A percentile compares a stretch with the other conserved stretches of the same genome.
phyloP scores from a whole-genome alignment of 2,797 vertebrate genomes.

The Falco biarmicus region DNA sequence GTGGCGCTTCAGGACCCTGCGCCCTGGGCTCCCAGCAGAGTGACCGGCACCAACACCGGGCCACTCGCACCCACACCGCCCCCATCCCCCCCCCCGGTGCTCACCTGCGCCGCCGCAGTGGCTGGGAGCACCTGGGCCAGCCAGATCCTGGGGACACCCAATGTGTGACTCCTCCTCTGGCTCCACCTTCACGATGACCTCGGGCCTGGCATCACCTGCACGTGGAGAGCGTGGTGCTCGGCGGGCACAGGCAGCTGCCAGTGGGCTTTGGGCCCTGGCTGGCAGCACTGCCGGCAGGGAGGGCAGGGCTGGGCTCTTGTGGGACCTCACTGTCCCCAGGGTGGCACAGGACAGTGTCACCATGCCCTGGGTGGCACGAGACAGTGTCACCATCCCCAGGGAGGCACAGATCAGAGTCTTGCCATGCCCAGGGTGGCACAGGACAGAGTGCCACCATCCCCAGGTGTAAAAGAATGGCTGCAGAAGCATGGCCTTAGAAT shows the following conservation, averaged over 20 bases:
- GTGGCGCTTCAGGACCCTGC: too few species aligned
- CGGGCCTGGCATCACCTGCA: not conserved
- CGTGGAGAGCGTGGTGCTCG: not conserved
- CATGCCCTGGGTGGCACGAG: not conserved
- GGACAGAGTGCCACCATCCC: too few species aligned
- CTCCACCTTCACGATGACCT: constrained; percentile 20
- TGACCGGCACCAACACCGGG: too few species aligned
- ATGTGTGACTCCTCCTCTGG: not conserved
- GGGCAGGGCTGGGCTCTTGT: too few species aligned
- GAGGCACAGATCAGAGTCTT: not conserved
- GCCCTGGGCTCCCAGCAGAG: too few species aligned
- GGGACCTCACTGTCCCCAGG: not conserved
- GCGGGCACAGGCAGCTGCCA: not conserved
- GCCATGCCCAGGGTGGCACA: not conserved
- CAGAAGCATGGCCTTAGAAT: too few species aligned
- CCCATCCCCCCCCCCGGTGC: not conserved
- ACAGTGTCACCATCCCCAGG: not conserved
- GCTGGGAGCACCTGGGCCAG: not conserved
- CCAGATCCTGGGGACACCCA: fast-evolving
- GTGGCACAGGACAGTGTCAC: not conserved
- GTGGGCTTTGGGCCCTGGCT: not conserved
- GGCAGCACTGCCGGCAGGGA: not conserved
- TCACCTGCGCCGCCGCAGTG: not conserved
- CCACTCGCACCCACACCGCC: fast-evolving
- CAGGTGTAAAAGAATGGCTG: too few species aligned